phyloP scores from a whole-genome alignment of 2,113 vertebrate species.

The Muntiacus muntjak region DNA sequence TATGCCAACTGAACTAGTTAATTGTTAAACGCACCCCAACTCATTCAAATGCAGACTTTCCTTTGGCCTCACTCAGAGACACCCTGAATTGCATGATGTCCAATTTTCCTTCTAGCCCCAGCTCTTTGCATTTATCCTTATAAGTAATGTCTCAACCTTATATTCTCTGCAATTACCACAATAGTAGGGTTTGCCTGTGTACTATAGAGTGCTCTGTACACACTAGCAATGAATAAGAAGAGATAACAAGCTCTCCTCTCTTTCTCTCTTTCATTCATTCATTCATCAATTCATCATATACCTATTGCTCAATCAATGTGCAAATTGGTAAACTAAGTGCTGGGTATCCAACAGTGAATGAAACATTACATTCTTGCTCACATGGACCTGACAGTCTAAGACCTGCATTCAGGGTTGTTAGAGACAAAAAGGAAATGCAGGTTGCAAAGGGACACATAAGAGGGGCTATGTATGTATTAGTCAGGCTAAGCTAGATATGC shows the following conservation, averaged over 20 bases:
- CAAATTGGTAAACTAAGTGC: not conserved
- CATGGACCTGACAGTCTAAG: not conserved
- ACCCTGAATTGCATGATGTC: not conserved
- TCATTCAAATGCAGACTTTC: not conserved
- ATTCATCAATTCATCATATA: not conserved
- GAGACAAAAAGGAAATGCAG: not conserved
- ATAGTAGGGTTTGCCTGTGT: not conserved
- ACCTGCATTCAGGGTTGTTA: not conserved
- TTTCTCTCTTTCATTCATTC: not conserved
- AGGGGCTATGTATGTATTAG: not conserved
- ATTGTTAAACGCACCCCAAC: not conserved
- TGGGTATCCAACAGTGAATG: not conserved
- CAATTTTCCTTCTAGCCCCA: not conserved
- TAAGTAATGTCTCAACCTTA: constrained; percentile 11
- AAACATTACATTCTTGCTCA: not conserved
- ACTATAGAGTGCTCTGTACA: not conserved
- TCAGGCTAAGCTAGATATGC: not conserved
- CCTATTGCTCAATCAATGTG: not conserved
- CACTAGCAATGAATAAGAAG: not conserved
- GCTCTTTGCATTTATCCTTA: constrained; percentile 31
- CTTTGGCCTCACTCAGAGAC: not conserved
- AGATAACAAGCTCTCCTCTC: not conserved
- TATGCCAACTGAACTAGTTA: not conserved
- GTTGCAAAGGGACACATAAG: not conserved
- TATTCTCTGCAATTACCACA: constrained; percentile 39